Conservation (phyloP, 2,113 vertebrate species). For the Jacana jacana region DNA sequence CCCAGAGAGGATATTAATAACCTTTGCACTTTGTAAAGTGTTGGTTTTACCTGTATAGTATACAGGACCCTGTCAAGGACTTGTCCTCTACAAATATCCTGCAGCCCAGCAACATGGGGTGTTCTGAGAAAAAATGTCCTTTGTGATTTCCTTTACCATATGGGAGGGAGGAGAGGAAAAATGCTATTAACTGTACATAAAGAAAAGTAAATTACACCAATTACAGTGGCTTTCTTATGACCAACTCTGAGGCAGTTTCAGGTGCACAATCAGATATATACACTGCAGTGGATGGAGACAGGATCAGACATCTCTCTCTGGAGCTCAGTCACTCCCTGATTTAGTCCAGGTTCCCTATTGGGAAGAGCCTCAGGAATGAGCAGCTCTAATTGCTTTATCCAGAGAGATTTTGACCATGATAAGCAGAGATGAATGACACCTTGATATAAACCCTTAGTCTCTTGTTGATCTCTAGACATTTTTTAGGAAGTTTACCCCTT, state of each 20-base stretch:
- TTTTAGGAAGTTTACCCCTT: background rate
- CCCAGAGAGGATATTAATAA: background rate
- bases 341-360: background rate
- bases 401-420: background rate
- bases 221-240: background rate
- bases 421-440: background rate
- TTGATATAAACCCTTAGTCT: background rate
- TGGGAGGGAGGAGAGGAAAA: background rate
- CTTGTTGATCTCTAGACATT: background rate
- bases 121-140: background rate
- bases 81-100: background rate
- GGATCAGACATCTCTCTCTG: background rate
- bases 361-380: background rate
- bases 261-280: rapidly evolving
- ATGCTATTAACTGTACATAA: background rate
- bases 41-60: background rate
- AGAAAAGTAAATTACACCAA: background rate
- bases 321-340: background rate
- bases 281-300: background rate
- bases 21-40: background rate
- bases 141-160: background rate
- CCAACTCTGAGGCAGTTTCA: background rate
- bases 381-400: background rate
- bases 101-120: background rate
- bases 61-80: background rate